phyloP scores from a whole-genome alignment of 2,113 vertebrate species.

The Origma solitaria region DNA sequence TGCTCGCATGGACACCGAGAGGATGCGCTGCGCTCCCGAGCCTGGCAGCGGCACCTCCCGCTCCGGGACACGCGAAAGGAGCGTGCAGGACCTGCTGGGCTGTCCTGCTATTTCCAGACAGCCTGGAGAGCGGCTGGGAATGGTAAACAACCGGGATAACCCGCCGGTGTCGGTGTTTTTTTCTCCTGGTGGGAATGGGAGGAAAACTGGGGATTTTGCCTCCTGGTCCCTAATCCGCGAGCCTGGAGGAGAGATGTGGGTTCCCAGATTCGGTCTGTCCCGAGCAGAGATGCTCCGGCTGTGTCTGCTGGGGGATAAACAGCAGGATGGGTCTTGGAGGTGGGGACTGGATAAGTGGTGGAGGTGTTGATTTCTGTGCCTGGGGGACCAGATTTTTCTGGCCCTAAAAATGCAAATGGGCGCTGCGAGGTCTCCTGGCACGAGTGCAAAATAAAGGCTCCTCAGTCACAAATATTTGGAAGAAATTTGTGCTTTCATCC shows the following conservation, averaged over 20 bases:
- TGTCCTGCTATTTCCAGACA: neutral
- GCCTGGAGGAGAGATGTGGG: no score
- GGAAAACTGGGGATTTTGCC: fast-evolving
- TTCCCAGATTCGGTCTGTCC: neutral
- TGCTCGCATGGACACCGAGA: neutral
- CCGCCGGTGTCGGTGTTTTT: fast-evolving
- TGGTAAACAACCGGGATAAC: neutral
- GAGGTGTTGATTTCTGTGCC: neutral
- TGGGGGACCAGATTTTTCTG: neutral
- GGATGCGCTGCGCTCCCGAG: neutral
- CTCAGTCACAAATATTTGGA: neutral
- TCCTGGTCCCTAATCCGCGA: neutral
- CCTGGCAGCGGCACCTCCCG: neutral
- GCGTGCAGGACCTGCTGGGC: neutral
- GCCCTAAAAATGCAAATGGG: neutral
- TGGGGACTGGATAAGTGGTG: no score
- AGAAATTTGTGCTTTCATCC: neutral
- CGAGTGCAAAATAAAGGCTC: neutral
- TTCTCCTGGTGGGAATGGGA: neutral
- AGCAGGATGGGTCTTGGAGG: neutral
- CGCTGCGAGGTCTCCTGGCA: neutral
- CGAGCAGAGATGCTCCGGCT: fast-evolving
- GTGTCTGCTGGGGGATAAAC: neutral
- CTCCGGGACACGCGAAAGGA: neutral
- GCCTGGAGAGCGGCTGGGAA: neutral